phyloP scores from a whole-genome alignment of 2,888 invertebrate species.

The Acleris cristana region DNA sequence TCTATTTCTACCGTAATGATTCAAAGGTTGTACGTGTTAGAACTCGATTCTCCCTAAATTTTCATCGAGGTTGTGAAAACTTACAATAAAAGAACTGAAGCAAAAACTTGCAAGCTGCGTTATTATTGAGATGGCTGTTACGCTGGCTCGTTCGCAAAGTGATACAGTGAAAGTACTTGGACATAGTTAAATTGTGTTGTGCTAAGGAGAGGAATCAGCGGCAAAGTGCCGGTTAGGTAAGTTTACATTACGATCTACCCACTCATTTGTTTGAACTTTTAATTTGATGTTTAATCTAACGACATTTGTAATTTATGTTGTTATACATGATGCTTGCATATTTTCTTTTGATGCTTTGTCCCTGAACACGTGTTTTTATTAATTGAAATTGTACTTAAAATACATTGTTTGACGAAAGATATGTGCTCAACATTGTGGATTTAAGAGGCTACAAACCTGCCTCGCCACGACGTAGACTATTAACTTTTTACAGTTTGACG shows the following conservation, averaged over 20 bases:
- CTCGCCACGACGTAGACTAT: constrained; percentile 17
- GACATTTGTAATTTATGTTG: constrained; percentile 1
- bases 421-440: constrained; percentile 11
- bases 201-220: constrained; percentile 30
- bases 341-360: neutral
- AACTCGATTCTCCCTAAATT: constrained; percentile 63
- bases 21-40: constrained; percentile 60
- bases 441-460: constrained; percentile 12
- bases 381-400: constrained; percentile 1
- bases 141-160: constrained; percentile 53
- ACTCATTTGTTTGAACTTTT: constrained; percentile 5
- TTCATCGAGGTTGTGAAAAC: constrained; percentile 78
- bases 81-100: constrained; percentile 66
- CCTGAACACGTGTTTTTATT: constrained; percentile 5
- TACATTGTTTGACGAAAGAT: constrained; percentile 14
- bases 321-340: neutral
- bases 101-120: constrained; percentile 62
- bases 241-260: constrained; percentile 12
- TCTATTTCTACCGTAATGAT: constrained; percentile 58
- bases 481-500: constrained; percentile 19
- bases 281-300: neutral
- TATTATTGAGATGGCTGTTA: constrained; percentile 63
- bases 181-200: constrained; percentile 53
- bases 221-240: constrained; percentile 25
- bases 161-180: constrained; percentile 58